phyloP scores from a whole-genome alignment of 2,797 vertebrate genomes.

The Dallia pectoralis region DNA sequence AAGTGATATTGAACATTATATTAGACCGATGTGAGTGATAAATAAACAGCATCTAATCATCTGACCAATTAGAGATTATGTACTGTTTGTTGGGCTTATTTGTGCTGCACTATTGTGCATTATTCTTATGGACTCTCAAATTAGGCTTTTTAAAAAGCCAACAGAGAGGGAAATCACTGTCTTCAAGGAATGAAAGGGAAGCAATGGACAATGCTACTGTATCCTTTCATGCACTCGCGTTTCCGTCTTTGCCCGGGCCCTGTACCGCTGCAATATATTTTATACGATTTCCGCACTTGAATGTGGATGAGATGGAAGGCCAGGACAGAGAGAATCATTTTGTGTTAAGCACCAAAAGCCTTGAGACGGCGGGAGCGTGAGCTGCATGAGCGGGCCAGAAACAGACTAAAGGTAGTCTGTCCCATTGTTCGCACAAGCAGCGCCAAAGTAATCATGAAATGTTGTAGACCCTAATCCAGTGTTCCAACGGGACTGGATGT shows the following conservation, averaged over 20 bases:
- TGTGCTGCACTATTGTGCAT: neutral
- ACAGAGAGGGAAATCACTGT: neutral
- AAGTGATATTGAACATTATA: neutral
- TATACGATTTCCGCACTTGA: neutral
- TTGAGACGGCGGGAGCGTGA: neutral
- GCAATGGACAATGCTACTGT: neutral
- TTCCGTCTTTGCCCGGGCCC: neutral
- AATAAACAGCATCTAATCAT: neutral
- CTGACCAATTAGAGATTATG: neutral
- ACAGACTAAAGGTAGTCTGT: neutral
- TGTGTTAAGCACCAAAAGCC: neutral
- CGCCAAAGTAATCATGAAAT: neutral
- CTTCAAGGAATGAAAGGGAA: neutral
- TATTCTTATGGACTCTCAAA: neutral
- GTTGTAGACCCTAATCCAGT: neutral
- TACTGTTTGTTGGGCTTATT: neutral
- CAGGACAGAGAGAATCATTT: neutral
- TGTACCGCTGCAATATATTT: neutral
- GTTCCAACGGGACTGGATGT: neutral
- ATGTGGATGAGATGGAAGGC: neutral
- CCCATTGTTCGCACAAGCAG: neutral
- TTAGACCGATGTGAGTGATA: neutral
- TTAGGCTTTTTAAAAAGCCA: neutral
- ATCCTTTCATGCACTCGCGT: neutral
- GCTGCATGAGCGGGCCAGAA: neutral